A percentile compares a stretch with the other conserved stretches of the same genome.
phyloP scores from a whole-genome alignment of 2,888 invertebrate species.

The Perithous albicinctus region DNA sequence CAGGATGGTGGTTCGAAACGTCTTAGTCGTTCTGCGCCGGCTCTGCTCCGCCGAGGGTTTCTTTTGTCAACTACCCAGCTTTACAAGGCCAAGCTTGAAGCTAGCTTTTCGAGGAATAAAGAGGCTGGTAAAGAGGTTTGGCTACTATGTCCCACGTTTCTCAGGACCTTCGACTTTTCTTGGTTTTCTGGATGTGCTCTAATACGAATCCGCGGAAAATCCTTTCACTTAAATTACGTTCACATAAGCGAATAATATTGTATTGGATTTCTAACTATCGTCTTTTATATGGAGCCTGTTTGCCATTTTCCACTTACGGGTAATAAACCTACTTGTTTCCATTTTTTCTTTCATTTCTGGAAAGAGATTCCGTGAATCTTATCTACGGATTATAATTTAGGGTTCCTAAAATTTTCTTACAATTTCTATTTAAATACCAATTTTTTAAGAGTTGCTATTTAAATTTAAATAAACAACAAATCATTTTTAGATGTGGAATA shows the following conservation, averaged over 20 bases:
- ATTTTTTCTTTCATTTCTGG: too few species aligned
- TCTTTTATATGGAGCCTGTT: neutral
- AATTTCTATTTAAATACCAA: too few species aligned
- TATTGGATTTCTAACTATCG: conserved; percentile 17
- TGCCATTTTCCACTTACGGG: conserved; percentile 15
- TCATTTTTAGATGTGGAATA: too few species aligned
- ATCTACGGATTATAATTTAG: too few species aligned
- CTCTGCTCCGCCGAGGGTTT: conserved; percentile 15
- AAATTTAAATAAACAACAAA: too few species aligned
- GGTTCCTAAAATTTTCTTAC: too few species aligned
- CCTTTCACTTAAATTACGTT: conserved; percentile 52
- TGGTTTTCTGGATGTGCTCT: neutral
- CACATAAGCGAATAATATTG: conserved; percentile 5
- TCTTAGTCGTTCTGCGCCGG: neutral
- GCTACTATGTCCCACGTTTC: neutral
- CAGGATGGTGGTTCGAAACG: conserved; percentile 28
- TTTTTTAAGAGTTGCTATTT: too few species aligned
- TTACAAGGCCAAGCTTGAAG: conserved; percentile 24
- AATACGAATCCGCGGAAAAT: conserved; percentile 30
- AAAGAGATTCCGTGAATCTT: too few species aligned
- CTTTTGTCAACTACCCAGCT: conserved; percentile 46
- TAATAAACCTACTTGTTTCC: too few species aligned
- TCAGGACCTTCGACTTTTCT: conserved; percentile 45
- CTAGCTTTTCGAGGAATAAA: conserved; percentile 46
- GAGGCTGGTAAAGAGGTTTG: conserved; percentile 7